phyloP scores from a whole-genome alignment of 1,140 invertebrate genomes.

The Lamellibrachia luymesi region DNA sequence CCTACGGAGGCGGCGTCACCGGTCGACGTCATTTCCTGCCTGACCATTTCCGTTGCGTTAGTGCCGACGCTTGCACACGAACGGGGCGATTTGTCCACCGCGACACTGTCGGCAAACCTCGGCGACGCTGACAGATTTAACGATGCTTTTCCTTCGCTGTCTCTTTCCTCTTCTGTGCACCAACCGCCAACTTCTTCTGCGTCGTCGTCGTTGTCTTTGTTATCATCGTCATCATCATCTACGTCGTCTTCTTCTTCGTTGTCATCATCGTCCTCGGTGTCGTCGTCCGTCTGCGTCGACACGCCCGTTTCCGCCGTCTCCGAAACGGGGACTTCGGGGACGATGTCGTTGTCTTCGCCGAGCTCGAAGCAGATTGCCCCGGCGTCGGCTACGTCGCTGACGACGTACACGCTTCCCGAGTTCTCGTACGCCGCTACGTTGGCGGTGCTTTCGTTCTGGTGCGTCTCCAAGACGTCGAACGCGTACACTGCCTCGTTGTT shows the following conservation, averaged over 20 bases:
- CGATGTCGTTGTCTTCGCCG: neutral
- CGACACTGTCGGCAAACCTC: neutral
- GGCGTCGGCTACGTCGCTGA: neutral
- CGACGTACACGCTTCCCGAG: neutral
- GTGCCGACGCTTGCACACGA: neutral
- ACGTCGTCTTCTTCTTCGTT: slow-evolving; percentile 62
- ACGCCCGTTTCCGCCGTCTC: neutral
- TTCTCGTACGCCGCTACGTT: neutral
- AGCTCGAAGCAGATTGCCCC: neutral
- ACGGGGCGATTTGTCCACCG: neutral
- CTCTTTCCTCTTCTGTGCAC: neutral
- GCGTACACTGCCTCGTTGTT: neutral
- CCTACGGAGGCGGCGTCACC: too few species aligned
- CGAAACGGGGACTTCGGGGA: neutral
- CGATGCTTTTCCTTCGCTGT: neutral
- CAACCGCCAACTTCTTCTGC: neutral
- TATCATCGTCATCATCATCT: slow-evolving; percentile 51
- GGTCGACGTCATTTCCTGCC: neutral
- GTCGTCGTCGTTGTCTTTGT: neutral
- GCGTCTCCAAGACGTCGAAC: neutral
- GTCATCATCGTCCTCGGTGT: slow-evolving; percentile 50
- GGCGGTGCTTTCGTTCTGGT: neutral
- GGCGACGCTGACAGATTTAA: neutral
- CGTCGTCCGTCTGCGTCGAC: neutral
- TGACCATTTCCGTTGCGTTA: neutral